A percentile compares a stretch with the other conserved stretches of the same genome.
Evolutionary conservation across 1,140 invertebrate genomes (phyloP).

Genomic region (Macrocentrus cingulum): DNA sequence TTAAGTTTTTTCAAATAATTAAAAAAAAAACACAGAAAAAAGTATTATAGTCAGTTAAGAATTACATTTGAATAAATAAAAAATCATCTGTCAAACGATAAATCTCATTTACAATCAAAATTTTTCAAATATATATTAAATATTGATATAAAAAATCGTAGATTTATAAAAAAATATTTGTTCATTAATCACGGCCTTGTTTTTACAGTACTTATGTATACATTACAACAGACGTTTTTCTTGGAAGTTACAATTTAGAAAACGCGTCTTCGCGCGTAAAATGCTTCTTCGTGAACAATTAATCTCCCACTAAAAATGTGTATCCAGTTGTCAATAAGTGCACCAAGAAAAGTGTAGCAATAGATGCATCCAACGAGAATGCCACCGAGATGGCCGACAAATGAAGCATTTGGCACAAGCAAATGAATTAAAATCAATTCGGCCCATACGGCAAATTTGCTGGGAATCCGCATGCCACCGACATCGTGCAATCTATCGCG

Average conservation of each 20-base stretch:
- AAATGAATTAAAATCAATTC: constrained; percentile 72
- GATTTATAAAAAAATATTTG: no score
- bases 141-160: no score
- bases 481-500: constrained; percentile 53
- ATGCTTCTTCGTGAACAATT: constrained; percentile 53
- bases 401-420: constrained; percentile 64
- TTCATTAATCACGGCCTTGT: no score
- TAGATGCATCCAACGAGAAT: constrained; percentile 70
- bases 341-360: constrained; percentile 64
- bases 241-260: no score
- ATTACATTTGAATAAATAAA: no score
- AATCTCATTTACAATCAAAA: no score
- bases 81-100: no score
- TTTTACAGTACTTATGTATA: no score
- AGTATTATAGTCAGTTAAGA: no score
- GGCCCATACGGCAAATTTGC: constrained; percentile 66
- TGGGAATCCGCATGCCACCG: constrained; percentile 62
- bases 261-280: constrained; percentile 43
- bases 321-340: constrained; percentile 57
- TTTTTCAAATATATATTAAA: no score
- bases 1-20: neutral
- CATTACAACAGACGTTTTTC: no score
- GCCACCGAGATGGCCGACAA: constrained; percentile 70
- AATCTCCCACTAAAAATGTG: constrained; percentile 47
- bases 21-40: neutral